Base-by-base conservation (phyloP, 2,113 vertebrate species). In the Rhinolophus sinicus region DNA sequence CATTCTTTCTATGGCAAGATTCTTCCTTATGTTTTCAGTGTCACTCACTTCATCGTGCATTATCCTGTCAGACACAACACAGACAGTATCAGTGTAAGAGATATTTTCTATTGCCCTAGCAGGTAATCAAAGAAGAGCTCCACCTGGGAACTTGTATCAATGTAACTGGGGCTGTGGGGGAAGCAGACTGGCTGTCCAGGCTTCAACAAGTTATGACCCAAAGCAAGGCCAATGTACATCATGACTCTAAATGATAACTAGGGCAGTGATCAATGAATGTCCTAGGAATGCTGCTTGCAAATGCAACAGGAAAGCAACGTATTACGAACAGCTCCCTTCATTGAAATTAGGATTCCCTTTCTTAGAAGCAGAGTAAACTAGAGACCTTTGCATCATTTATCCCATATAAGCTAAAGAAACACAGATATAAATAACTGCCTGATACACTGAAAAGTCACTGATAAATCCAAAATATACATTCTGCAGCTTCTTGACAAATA, bases 31-130 rank as follows among this genome's bases (percentile, higher is more conserved):
- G 98, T 99, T 99, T 97, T 99, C 99, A 0, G 99, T 99, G 98
- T 99, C 99, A 1, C 99, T 99, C 93, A 99, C 99, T 98, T 99
- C 99, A 72, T 99, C 99, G 0, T 99, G 99, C 99, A 99, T 99
- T 60, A 99, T 99, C 98, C 99, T 99, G 98, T 77, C 1, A 93
- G 94, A 86, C 56, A 94, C 67, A 97, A 69, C 44, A 72, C 24
- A 92, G 87, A 95, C 28, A 50, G 54, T 75, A 14, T 19, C 19
- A 26, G 33, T 8, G 47, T 16, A 8, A 70, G 60, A 60, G 56
- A 24, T 0, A 6, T 8, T 22, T 88, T 40, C 64, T 19, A 15
- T 30, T 16, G 19, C 4, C n/a, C 11, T 2, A 19, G 33, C 28
- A 35, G 4, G 13, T 7, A 9, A 58, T 8, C 69, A 75, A n/a